Evolutionary conservation across 2,113 vertebrate genomes (phyloP), one percentile per base, ranked within the genome.

Genomic region (Podilymbus podiceps): DNA sequence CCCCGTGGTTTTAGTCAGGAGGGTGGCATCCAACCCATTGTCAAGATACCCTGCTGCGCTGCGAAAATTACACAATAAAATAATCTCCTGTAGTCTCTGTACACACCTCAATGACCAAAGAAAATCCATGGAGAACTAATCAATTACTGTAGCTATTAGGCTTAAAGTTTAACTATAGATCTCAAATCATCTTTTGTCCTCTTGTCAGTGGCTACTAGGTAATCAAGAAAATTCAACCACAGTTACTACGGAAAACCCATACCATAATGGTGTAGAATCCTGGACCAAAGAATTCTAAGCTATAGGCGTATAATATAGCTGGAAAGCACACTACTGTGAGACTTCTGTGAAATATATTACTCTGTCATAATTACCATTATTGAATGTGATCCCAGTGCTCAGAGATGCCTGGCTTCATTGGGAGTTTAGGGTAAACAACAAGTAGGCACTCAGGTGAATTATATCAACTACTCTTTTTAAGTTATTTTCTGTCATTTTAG

Each of bases 91-190:
- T 85, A 87, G 85, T 50, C 66, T 88, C 88, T 47, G 47, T 58
- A 69, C 81, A 91, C 94, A 95, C 94, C 92, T 93, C 97, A 90
- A 46, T 86, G 88, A 90, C 95, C 85, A 87, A 90, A 95, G 86
- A 93, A 96, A 88, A 86, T 90, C 71, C 95, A 46, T 77, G 89
- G 93, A 92, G 94, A 97, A 90, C 89, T 78, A 96, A 96, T 97
- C 92, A 89, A 94, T 97, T 96, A 94, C 81, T 92, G 64, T 93
- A 92, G 94, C 93, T 94, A 56, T 96, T 96, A 85, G 90, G 92
- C 59, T 97, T 96, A 97, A 97, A 95, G 6, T 69, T 97, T 95
- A 97, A 96, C 95, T 77, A 42, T 78, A 81, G 71, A 64, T 93
- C 83, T 95, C 79, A 95, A 94, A 89, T 81, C 85, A 87, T 95